Evolutionary conservation across 1,140 invertebrate species (phyloP).

Genomic region (Ips typographus): DNA sequence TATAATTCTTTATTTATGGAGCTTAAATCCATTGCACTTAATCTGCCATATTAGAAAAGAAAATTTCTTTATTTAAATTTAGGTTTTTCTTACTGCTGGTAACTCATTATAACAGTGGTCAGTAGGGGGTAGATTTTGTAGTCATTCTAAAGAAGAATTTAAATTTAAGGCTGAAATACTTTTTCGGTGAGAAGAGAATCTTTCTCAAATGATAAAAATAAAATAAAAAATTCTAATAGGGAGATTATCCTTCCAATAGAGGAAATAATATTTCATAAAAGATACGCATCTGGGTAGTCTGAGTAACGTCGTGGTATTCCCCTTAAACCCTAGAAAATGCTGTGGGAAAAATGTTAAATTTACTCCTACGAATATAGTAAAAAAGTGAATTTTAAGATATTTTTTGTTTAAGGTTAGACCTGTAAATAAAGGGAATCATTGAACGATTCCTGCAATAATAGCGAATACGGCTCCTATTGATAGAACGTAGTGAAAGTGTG

Average conservation of each 20-base stretch:
- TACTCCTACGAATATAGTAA: constrained; percentile 65
- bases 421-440: constrained; percentile 67
- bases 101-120: constrained; percentile 61
- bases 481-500: constrained; percentile 72
- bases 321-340: constrained; percentile 72
- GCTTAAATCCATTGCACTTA: constrained; percentile 60
- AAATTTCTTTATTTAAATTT: no score
- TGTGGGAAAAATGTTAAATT: constrained; percentile 77
- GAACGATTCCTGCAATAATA: constrained; percentile 66
- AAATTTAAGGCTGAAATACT: constrained; percentile 53
- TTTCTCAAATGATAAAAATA: constrained; percentile 58
- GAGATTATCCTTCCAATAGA: constrained; percentile 64
- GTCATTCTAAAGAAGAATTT: constrained; percentile 61
- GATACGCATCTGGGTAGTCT: constrained; percentile 69
- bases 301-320: constrained; percentile 73
- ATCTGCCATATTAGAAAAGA: constrained; percentile 56
- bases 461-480: constrained; percentile 70
- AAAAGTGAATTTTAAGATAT: constrained; percentile 62
- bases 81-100: constrained; percentile 54
- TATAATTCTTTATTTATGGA: constrained; percentile 56
- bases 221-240: constrained; percentile 61
- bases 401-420: constrained; percentile 59
- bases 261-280: constrained; percentile 65
- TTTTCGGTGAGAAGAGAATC: constrained; percentile 49
- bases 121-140: constrained; percentile 56